Percentiles rank a stretch among this genome's conserved stretches.
Conservation (phyloP, 2,797 vertebrate species). For the Pagetopsis macropterus region DNA sequence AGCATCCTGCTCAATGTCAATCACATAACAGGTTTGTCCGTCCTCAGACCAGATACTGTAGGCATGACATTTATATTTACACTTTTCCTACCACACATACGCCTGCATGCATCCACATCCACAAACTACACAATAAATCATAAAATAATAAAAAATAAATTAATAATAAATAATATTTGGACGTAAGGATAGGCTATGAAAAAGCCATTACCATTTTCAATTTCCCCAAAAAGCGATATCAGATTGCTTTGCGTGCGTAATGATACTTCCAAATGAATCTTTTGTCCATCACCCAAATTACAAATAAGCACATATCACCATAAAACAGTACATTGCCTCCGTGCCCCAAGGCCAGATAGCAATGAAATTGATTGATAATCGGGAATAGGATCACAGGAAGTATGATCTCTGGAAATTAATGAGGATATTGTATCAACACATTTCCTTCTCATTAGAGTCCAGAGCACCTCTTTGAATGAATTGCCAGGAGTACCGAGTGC, state of each 20-base stretch:
- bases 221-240: constrained; percentile 47
- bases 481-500: constrained; percentile 68
- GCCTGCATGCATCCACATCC: too few species aligned
- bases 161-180: background rate
- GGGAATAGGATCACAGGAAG: constrained; percentile 65
- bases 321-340: constrained; percentile 70
- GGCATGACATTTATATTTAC: too few species aligned
- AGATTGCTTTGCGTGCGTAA: constrained; percentile 34
- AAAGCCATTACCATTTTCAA: constrained; percentile 40
- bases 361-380: constrained; percentile 75
- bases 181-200: constrained; percentile 2
- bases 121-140: background rate
- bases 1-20: background rate
- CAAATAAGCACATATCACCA: constrained; percentile 69
- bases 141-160: too few species aligned
- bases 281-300: constrained; percentile 67
- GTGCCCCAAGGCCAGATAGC: constrained; percentile 52
- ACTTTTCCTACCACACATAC: too few species aligned
- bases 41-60: background rate
- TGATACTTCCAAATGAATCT: constrained; percentile 33
- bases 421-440: constrained; percentile 73
- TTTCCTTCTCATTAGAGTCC: constrained; percentile 79
- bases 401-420: constrained; percentile 74
- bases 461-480: constrained; percentile 71
- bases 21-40: background rate